Evolutionary conservation across 2,888 invertebrate genomes (phyloP), one percentile per base, ranked within the genome.

Genomic region (Andrena trimmerana): DNA sequence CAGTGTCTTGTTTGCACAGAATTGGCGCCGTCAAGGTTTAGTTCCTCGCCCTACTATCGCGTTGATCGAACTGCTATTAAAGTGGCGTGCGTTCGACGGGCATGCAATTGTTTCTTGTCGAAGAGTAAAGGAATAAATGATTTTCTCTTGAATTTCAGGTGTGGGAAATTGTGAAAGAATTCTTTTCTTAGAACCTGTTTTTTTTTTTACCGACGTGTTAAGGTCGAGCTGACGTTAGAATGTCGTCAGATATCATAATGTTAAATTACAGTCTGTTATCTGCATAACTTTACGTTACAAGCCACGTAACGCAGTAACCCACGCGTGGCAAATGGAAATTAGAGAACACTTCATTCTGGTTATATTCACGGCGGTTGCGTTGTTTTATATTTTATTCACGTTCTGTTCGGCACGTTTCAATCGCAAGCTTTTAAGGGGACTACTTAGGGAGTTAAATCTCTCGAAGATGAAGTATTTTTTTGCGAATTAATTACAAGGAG

Each of bases 291-390:
- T 31, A 1, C 6, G 31, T 31, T 69, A 20, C 63, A 36, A 24
- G 24, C 24, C 33, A 50, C 42, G 76, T 42, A 36, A 36, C 50
- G 24, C 27, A 27, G 33, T 62, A 65, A 59, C 54, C 33, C 60
- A 66, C 8, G 24, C 66, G 60, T 29, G 27, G 67, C 52, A 48
- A 80, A 78, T 27, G 27, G 2, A 20, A 29, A 29, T 24, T 48
- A 60, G 54, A 16, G 59, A 62, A 52, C 59, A 36, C 7, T 57
- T 13, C 33, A 27, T n/a, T 36, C 78, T 27, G 7, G 13, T 50
- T 33, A 2, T 5, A 29, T 50, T 50, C 36, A 31, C 27, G 6
- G 16, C 16, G 5, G 7, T 20, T 2, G 27, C 24, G 2, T 62
- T 50, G 62, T 52, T 62, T 67, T 16, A 42, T 42, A 42, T 42